Evolutionary conservation across 2,888 invertebrate species (phyloP).

Genomic region (Cosmopolites sordidus): DNA sequence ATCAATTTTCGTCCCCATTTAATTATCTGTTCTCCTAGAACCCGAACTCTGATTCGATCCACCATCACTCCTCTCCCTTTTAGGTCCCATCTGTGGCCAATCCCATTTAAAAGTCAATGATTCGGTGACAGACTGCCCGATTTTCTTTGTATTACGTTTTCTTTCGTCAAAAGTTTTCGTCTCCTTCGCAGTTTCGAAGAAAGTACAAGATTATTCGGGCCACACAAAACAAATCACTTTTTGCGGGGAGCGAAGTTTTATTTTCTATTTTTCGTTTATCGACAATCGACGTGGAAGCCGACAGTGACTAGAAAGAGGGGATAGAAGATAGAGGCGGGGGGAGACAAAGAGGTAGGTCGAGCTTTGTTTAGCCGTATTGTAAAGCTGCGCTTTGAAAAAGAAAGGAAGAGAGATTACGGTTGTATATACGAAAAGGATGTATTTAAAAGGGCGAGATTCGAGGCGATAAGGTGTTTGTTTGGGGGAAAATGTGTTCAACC

Average conservation of each 20-base stretch:
- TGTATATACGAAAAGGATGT: too few relatives aligned
- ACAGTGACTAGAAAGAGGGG: neutral
- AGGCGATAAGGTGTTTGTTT: too few relatives aligned
- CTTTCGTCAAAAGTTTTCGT: neutral
- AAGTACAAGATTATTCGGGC: neutral
- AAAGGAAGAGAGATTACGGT: too few relatives aligned
- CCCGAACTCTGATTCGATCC: neutral
- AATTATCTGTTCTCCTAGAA: constrained; percentile 15
- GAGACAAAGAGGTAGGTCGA: too few relatives aligned
- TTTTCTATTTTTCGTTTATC: neutral
- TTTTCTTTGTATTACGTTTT: constrained; percentile 1
- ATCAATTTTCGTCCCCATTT: constrained; percentile 9
- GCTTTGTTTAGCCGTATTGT: too few relatives aligned
- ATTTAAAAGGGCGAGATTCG: too few relatives aligned
- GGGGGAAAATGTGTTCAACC: too few relatives aligned
- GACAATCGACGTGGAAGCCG: neutral
- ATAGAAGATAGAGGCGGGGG: too few relatives aligned
- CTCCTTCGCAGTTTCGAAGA: neutral
- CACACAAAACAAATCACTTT: constrained; percentile 1
- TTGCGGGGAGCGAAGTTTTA: neutral
- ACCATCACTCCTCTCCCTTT: neutral
- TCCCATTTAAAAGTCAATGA: constrained; percentile 38
- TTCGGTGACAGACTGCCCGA: constrained; percentile 33
- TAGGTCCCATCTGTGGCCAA: constrained; percentile 21
- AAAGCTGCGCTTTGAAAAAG: too few relatives aligned